These are phyloP conservation scores for Spilarctia lutea DNA, from an alignment of 2,888 invertebrate genomes.

Conservation along the genomic window DNA sequence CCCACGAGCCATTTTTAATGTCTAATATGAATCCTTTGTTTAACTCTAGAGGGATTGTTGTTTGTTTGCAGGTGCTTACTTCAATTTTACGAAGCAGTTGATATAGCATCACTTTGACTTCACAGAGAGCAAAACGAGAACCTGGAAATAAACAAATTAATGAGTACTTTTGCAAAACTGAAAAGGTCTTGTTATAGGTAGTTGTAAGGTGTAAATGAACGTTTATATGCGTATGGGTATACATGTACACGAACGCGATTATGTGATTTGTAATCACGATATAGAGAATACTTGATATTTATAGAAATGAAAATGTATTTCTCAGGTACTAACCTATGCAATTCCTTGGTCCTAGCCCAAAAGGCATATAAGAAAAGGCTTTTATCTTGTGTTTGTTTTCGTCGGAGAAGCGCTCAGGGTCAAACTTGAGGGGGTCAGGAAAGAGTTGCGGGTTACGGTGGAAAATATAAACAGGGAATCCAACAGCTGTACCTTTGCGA, in stretches of 20 bases:
- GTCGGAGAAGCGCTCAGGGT: constrained; percentile 84
- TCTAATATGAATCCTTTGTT: not conserved
- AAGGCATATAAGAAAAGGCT: constrained; percentile 73
- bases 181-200: not conserved
- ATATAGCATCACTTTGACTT: constrained; percentile 63
- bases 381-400: constrained; percentile 78
- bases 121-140: constrained; percentile 66
- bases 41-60: constrained; percentile 42
- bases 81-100: constrained; percentile 61
- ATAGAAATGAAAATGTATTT: not conserved
- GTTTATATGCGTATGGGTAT: not conserved
- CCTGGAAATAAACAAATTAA: constrained; percentile 42
- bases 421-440: constrained; percentile 81
- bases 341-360: constrained; percentile 85
- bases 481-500: constrained; percentile 10
- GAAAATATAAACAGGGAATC: constrained; percentile 70
- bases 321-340: constrained; percentile 72
- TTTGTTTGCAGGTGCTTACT: constrained; percentile 58
- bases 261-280: not conserved
- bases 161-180: not conserved
- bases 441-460: constrained; percentile 81
- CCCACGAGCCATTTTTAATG: constrained; percentile 12
- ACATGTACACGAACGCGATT: not conserved
- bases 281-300: not conserved
- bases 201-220: not conserved